These are phyloP conservation scores for Papilio helenus DNA, from an alignment of 1,140 invertebrate species.

Conservation along the genomic window DNA sequence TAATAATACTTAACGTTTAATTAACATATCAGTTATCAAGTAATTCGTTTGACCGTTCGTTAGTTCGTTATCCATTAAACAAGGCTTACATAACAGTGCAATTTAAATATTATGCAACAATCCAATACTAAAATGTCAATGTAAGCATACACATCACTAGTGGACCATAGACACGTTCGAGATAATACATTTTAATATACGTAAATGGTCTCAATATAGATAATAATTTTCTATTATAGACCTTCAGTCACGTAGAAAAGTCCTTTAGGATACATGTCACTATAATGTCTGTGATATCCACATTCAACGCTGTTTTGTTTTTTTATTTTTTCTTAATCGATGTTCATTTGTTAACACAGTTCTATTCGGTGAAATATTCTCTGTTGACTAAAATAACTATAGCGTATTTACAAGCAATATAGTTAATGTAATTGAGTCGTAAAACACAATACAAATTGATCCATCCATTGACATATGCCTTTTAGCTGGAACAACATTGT, in stretches of 20 bases:
- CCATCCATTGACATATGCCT: not conserved
- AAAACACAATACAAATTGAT: not conserved
- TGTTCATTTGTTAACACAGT: not conserved
- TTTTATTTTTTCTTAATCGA: not conserved
- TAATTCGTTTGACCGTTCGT: not conserved
- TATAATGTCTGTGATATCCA: not conserved
- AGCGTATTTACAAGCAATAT: not conserved
- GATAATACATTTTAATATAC: slow-evolving; percentile 5
- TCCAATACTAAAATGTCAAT: not conserved
- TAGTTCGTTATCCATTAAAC: not conserved
- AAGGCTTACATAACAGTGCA: not conserved
- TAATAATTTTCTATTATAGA: not conserved
- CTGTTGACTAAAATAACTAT: slow-evolving; percentile 1
- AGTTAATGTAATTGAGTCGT: not conserved
- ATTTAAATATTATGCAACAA: not conserved
- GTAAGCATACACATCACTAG: not conserved
- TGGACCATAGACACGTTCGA: not conserved
- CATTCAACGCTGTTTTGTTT: not conserved
- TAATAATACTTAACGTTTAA: not conserved
- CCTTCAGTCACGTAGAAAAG: slow-evolving; percentile 15
- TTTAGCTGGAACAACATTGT: not conserved
- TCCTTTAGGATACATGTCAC: not conserved
- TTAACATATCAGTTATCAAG: not conserved
- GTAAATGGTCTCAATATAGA: not conserved
- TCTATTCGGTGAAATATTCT: not conserved